phyloP scores from a whole-genome alignment of 2,797 vertebrate species.

The Rhinogobio ventralis region DNA sequence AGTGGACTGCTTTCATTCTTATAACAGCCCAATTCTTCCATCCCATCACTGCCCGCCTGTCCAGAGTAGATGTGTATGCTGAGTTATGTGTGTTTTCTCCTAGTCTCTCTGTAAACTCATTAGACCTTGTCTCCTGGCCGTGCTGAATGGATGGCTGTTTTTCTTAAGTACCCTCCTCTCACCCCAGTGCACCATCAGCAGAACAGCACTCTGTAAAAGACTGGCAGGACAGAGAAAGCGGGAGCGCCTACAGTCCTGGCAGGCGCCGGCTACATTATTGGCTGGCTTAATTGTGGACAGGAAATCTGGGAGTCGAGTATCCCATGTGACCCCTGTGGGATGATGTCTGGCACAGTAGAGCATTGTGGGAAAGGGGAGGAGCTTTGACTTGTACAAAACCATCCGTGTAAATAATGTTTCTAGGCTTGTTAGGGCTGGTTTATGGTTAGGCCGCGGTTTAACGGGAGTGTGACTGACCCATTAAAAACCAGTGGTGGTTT shows the following conservation, averaged over 20 bases:
- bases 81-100: slow-evolving; percentile 52
- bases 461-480: slow-evolving; percentile 4
- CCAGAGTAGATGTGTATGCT: slow-evolving; percentile 5
- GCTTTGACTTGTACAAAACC: slow-evolving; percentile 1
- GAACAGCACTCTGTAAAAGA: slow-evolving; percentile 24
- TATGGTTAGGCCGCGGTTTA: slow-evolving; percentile 7
- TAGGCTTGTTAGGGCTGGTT: background rate
- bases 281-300: slow-evolving; percentile 60
- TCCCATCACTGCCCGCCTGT: background rate
- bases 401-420: background rate
- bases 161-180: slow-evolving; percentile 35
- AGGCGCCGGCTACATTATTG: slow-evolving; percentile 61
- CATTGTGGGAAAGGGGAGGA: slow-evolving; percentile 55
- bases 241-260: slow-evolving; percentile 22
- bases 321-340: slow-evolving; percentile 37
- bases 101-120: slow-evolving; percentile 54
- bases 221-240: slow-evolving; percentile 11
- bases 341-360: slow-evolving; percentile 42
- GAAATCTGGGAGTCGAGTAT: slow-evolving; percentile 60
- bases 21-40: background rate
- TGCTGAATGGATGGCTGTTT: slow-evolving; percentile 59
- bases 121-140: slow-evolving; percentile 53
- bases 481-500: background rate
- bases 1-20: background rate
- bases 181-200: slow-evolving; percentile 54